Percentiles rank a stretch among this genome's conserved stretches.
These are phyloP conservation scores for Drosophila fungiperda DNA, from an alignment of 2,888 invertebrate genomes.

Conservation along the genomic window DNA sequence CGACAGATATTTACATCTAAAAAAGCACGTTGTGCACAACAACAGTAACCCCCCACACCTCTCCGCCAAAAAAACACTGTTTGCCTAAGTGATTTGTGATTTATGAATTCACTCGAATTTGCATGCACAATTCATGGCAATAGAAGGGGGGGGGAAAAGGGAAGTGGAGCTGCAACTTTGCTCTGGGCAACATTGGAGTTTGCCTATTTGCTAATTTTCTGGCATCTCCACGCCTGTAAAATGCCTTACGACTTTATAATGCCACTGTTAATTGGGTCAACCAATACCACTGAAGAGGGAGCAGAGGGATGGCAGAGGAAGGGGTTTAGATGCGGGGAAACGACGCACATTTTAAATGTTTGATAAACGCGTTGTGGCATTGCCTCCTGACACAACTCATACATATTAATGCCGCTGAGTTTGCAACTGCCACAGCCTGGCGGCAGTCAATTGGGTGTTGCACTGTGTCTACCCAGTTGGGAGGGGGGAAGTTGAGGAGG, in stretches of 20 bases:
- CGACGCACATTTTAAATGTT: constrained; percentile 57
- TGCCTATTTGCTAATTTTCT: constrained; percentile 73
- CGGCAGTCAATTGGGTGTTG: constrained; percentile 45
- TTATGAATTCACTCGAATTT: constrained; percentile 71
- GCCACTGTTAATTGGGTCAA: constrained; percentile 72
- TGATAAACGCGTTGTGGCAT: constrained; percentile 77
- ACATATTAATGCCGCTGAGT: constrained; percentile 66
- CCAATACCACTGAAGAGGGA: constrained; percentile 21
- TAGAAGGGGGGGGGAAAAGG: constrained; percentile 6
- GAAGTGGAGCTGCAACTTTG: constrained; percentile 19
- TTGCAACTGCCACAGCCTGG: constrained; percentile 3
- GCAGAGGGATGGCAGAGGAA: not conserved
- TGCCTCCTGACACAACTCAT: constrained; percentile 72
- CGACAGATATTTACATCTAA: constrained; percentile 32
- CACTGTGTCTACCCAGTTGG: constrained; percentile 23
- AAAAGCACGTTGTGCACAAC: constrained; percentile 22
- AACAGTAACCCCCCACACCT: not conserved
- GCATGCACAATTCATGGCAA: constrained; percentile 66
- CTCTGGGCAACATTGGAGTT: constrained; percentile 25
- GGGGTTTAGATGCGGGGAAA: constrained; percentile 1
- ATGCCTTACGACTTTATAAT: constrained; percentile 73
- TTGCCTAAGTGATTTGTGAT: constrained; percentile 78
- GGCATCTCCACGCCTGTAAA: constrained; percentile 18
- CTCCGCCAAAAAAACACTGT: constrained; percentile 23
- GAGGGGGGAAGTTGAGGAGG: not conserved